Percentiles rank a stretch among this genome's conserved stretches.
phyloP scores from a whole-genome alignment of 2,797 vertebrate species.

The Okamejei kenojei region DNA sequence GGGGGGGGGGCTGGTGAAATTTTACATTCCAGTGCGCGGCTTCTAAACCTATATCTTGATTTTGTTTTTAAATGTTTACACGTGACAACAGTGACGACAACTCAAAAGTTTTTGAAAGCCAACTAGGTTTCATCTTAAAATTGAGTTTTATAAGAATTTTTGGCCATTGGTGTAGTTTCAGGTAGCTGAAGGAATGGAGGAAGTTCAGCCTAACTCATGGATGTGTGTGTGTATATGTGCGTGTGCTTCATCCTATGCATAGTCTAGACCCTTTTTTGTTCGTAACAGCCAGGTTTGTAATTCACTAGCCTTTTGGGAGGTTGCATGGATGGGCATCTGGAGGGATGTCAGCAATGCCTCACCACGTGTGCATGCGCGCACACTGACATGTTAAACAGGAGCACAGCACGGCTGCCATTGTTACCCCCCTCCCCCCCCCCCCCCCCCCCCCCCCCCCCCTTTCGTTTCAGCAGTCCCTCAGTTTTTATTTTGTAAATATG shows the following conservation, averaged over 20 bases:
- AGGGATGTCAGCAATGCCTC: not conserved
- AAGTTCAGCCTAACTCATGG: not conserved
- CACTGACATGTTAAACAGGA: constrained; percentile 28
- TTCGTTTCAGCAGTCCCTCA: not conserved
- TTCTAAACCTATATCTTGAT: not conserved
- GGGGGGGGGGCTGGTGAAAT: not conserved
- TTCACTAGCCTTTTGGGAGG: not conserved
- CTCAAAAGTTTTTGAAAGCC: not conserved
- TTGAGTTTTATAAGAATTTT: constrained; percentile 4
- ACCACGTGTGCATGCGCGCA: not conserved
- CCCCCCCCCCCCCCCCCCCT: too few relatives aligned
- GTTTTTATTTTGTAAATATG: constrained; percentile 1
- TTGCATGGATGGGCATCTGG: not conserved
- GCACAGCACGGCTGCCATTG: not conserved
- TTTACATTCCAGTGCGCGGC: constrained; percentile 29
- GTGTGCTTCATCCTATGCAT: not conserved
- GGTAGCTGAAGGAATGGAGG: not conserved
- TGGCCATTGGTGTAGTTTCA: constrained; percentile 3
- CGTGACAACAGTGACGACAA: not conserved
- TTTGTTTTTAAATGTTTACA: constrained; percentile 24
- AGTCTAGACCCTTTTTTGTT: not conserved
- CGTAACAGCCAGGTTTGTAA: not conserved
- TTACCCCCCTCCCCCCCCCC: too few relatives aligned
- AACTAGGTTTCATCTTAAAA: not conserved
- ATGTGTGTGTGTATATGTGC: not conserved